A percentile compares a stretch with the other conserved stretches of the same genome.
Conservation (phyloP, 1,140 invertebrate genomes). For the Sarcophaga peregrina region DNA sequence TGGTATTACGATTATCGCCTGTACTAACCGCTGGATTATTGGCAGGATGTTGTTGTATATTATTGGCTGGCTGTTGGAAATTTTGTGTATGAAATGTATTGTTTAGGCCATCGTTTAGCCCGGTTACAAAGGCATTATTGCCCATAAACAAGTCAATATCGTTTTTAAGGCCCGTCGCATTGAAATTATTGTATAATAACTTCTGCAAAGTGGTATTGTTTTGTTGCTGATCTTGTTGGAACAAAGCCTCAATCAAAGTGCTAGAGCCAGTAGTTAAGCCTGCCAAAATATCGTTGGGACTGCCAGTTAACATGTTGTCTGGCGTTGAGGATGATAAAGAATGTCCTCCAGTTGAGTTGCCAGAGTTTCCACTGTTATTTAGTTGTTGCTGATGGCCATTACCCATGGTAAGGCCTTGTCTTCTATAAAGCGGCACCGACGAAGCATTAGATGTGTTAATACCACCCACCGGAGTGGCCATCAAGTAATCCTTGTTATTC, state of each 20-base stretch:
- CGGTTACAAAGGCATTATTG: conserved; percentile 32
- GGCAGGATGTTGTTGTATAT: conserved; percentile 47
- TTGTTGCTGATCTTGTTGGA: conserved; percentile 57
- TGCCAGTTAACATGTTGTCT: conserved; percentile 44
- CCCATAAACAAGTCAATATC: conserved; percentile 59
- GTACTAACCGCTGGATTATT: conserved; percentile 39
- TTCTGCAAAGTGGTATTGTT: conserved; percentile 49
- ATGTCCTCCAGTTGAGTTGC: conserved; percentile 28
- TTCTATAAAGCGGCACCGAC: conserved; percentile 68
- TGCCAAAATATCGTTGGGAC: conserved; percentile 47
- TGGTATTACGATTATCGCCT: conserved; percentile 56
- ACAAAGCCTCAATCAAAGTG: conserved; percentile 59
- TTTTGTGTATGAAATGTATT: conserved; percentile 43
- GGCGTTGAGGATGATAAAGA: conserved; percentile 44
- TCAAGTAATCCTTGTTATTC: conserved; percentile 47
- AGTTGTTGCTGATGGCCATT: conserved; percentile 50
- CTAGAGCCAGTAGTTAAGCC: conserved; percentile 51
- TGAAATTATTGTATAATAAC: conserved; percentile 61
- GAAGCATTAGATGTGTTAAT: conserved; percentile 43
- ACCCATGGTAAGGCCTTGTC: conserved; percentile 63
- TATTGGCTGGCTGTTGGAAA: conserved; percentile 51
- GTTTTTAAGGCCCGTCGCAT: conserved; percentile 49
- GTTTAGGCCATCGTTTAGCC: neutral
- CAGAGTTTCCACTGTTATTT: conserved; percentile 45
- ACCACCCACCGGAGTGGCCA: conserved; percentile 45